Base-by-base conservation (phyloP, 2,888 invertebrate genomes). In the Diaprepes abbreviatus region DNA sequence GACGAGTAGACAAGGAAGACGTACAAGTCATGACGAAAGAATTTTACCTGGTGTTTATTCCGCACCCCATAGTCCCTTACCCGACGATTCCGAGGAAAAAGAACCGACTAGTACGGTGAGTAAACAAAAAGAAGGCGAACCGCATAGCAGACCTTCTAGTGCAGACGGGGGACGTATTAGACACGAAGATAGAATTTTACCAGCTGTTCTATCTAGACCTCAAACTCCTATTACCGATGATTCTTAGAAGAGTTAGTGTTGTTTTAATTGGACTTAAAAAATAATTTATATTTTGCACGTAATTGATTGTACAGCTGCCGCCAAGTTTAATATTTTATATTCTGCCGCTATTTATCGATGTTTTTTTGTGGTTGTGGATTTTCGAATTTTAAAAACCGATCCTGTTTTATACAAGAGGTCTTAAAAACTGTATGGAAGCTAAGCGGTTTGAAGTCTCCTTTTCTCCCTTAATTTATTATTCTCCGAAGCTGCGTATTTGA, bases 111-210 rank as follows among this genome's bases (percentile, higher is more conserved):
- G n/a, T 19, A 45, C 21, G 1, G 9, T 10, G 2, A 21, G 21
- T n/a, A 21, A 21, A 9, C 21, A 19, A 45, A 45, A 45, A 6
- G 21, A 21, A 12, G 45, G 24, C 6, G 38, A 16, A 12, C 48
- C 48, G 0, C 14, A 31, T 10, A 68, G 70, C 31, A 50, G 71
- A 16, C 65, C 71, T 21, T 40, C 60, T 2, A 73, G 72, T 50
- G 45, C 55, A 1, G 57, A 58, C n/a, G 54, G 57, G 12, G 40
- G 16, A 3, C 66, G 58, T 36, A 59, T 70, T 28, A 65, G 19
- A 7, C 69, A 72, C 48, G 73, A 74, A 35, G 72, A 74, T 14
- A 64, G 64, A 58, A 73, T 74, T 24, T 14, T 73, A 24, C 72
- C 74, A 7, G 73, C 54, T 14, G 45, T 35, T n/a, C 31, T 64